phyloP scores from a whole-genome alignment of 2,797 vertebrate genomes.

The Lagocephalus sceleratus region DNA sequence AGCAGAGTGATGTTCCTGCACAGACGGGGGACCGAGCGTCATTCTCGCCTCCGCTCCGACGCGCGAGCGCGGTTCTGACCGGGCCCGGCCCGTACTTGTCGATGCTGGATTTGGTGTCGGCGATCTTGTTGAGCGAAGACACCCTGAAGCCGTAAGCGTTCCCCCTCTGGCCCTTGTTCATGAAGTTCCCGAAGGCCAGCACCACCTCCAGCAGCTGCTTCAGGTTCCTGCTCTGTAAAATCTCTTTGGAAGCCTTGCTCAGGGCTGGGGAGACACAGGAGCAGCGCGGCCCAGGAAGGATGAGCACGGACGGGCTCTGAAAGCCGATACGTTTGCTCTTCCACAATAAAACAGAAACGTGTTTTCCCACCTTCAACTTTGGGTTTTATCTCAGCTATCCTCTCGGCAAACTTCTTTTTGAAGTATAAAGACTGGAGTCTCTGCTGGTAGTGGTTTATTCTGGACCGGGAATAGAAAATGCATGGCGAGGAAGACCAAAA shows the following conservation, averaged over 20 bases:
- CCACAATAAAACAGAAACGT: background rate
- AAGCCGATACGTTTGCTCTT: background rate
- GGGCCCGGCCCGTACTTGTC: conserved; percentile 86
- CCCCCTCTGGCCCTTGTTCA: conserved; percentile 98
- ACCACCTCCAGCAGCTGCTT: conserved; percentile 96
- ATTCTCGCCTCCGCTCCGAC: background rate
- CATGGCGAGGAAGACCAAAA: conserved; percentile 25
- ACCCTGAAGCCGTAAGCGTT: conserved; percentile 97
- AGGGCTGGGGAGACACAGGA: conserved; percentile 75
- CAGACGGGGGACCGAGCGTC: background rate
- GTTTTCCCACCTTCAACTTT: conserved; percentile 88
- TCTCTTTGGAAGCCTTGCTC: conserved; percentile 85
- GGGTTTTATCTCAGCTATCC: conserved; percentile 94
- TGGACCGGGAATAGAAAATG: conserved; percentile 60
- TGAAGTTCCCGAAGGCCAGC: conserved; percentile 98
- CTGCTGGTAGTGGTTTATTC: conserved; percentile 98
- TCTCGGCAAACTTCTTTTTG: conserved; percentile 99
- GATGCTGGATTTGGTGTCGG: conserved; percentile 97
- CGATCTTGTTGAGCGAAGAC: conserved; percentile 98
- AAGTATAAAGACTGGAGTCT: conserved; percentile 93
- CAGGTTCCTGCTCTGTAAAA: conserved; percentile 87
- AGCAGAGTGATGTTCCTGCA: conserved; percentile 93
- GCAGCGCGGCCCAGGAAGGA: background rate
- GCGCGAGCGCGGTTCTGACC: fast-evolving
- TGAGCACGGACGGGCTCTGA: background rate